A percentile compares a stretch with the other conserved stretches of the same genome.
Conservation (phyloP, 2,797 vertebrate species). For the Peromyscus eremicus region DNA sequence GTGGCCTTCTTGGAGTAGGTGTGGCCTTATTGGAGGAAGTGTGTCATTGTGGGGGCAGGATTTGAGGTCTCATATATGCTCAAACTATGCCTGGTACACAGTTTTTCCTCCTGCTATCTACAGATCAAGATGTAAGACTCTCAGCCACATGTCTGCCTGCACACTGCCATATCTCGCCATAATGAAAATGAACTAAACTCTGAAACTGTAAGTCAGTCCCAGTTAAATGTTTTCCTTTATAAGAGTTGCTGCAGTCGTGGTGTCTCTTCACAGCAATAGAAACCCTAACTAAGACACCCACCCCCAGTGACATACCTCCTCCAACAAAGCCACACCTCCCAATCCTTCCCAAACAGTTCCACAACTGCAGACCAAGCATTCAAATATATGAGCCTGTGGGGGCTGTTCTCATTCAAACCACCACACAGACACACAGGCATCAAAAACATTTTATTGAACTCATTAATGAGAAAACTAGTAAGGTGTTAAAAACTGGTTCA, state of each 20-base stretch:
- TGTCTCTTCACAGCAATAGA: neutral
- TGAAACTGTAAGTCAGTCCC: neutral
- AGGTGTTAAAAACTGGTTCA: neutral
- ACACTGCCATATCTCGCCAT: neutral
- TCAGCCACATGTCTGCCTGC: neutral
- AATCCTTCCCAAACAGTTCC: neutral
- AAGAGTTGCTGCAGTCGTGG: neutral
- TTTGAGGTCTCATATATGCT: neutral
- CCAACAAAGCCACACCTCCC: neutral
- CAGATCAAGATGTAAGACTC: neutral
- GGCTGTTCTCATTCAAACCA: neutral
- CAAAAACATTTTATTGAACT: constrained; percentile 13
- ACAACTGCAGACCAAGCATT: neutral
- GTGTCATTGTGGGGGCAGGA: neutral
- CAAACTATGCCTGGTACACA: neutral
- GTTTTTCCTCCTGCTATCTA: neutral
- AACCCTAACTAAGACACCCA: neutral
- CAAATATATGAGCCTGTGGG: neutral
- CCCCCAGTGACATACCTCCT: neutral
- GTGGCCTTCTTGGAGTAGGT: neutral
- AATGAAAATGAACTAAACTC: neutral
- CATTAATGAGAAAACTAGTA: neutral
- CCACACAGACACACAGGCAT: neutral
- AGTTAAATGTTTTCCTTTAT: neutral
- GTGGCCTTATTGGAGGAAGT: neutral